Base-by-base conservation (phyloP, 2,113 vertebrate genomes). In the Sebastes fasciatus region DNA sequence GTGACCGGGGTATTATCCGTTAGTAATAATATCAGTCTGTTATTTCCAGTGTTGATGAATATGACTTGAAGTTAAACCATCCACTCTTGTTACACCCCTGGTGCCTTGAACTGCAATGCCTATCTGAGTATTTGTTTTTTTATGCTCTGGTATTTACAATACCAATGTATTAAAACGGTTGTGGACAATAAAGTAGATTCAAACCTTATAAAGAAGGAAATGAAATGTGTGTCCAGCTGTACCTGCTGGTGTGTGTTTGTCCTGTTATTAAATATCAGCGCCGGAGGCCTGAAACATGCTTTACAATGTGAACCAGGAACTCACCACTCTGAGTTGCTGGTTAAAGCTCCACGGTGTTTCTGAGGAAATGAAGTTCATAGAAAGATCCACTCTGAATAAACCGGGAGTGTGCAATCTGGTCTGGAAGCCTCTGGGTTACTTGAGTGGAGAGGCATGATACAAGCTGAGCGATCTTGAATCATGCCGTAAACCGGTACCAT, bases 21-120 rank as follows among this genome's bases (percentile, higher is more conserved):
- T 42, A 26, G 23, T 26, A 26, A 26, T 26, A 26, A 26, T 26
- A 26, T 26, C 23, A 26, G 21, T 55, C 4, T 51, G 61, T 52
- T 66, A 23, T 16, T 70, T 71, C 6, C 43, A 26, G 21, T 70
- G 46, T 71, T 6, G 13, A 66, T 2, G 4, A 26, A 26, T 26
- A 67, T 52, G 48, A 67, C 54, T 61, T 49, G 14, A 80, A 45
- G 40, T 45, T 54, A 51, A 78, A 58, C 62, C 26, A 11, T 75
- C 70, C 58, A 75, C 74, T 85, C 34, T n/a, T 70, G 1, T 42
- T 23, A 57, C 62, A 58, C 68, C 74, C 80, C 40, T 13, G 34
- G 89, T 92, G 90, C 86, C 91, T 93, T 93, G 16, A 76, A 80
- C 75, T 77, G 62, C 48, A 51, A 73, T 11, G 60, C 76, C 55